Evolutionary conservation across 2,888 invertebrate species (phyloP).

Genomic region (Theristus sp.): DNA sequence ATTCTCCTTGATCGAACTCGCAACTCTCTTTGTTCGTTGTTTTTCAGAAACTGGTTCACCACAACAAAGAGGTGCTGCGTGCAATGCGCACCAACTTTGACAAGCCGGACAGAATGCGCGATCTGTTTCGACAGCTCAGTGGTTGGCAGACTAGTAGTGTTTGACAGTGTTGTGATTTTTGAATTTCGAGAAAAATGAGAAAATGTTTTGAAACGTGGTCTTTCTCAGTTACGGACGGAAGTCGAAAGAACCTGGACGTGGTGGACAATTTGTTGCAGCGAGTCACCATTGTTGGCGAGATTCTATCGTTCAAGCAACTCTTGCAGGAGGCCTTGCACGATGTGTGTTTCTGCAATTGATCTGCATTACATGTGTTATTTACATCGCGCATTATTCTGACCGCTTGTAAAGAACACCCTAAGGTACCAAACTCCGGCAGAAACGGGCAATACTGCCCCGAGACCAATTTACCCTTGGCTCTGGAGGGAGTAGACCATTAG

Average conservation of each 20-base stretch:
- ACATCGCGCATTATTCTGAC: too few species aligned
- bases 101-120: conserved; percentile 93
- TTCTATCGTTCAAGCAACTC: conserved; percentile 78
- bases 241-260: conserved; percentile 30
- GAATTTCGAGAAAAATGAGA: too few species aligned
- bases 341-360: conserved; percentile 40
- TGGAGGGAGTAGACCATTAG: too few species aligned
- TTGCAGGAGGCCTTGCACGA: conserved; percentile 82
- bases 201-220: too few species aligned
- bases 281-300: conserved; percentile 94
- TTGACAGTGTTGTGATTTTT: neutral
- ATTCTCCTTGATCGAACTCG: neutral
- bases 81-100: conserved; percentile 86
- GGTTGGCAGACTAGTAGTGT: neutral
- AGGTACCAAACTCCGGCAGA: too few species aligned
- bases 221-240: too few species aligned
- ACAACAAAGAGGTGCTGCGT: conserved; percentile 76
- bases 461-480: too few species aligned
- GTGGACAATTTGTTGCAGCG: conserved; percentile 86
- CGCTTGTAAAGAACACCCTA: too few species aligned
- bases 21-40: neutral
- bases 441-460: too few species aligned
- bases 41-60: conserved; percentile 47
- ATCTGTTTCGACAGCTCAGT: conserved; percentile 61
- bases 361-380: too few species aligned